Evolutionary conservation across 2,113 vertebrate species (phyloP).

Genomic region (Microcebus jonahi): DNA sequence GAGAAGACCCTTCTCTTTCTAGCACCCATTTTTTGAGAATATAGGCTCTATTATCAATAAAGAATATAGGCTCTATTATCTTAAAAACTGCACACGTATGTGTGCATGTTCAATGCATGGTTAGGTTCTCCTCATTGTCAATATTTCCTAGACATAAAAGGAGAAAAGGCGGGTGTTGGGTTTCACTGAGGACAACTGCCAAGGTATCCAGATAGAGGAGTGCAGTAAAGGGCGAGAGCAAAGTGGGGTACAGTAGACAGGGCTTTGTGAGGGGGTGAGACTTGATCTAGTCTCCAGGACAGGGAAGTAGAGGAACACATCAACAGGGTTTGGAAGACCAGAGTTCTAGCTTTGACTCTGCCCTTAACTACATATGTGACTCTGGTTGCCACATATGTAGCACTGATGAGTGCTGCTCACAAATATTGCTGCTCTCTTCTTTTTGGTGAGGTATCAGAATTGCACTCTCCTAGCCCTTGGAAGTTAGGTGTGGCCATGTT

Average conservation of each 20-base stretch:
- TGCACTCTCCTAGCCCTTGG: neutral
- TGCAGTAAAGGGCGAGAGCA: neutral
- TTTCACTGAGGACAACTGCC: neutral
- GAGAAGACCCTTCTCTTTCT: neutral
- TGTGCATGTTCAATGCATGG: neutral
- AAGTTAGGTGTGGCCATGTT: neutral
- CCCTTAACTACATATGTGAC: neutral
- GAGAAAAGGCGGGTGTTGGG: neutral
- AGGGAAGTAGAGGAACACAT: neutral
- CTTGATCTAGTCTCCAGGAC: neutral
- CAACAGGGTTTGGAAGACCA: neutral
- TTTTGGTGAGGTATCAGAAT: neutral
- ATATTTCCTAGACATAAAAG: neutral
- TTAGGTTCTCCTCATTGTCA: neutral
- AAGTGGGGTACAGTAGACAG: neutral
- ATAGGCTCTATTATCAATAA: neutral
- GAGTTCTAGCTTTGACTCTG: neutral
- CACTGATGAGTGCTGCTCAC: neutral
- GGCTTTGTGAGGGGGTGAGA: neutral
- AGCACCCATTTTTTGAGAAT: neutral
- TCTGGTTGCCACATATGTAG: neutral
- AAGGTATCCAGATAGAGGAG: neutral
- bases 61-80: neutral
- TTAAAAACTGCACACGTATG: neutral
- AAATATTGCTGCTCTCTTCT: neutral